Percentiles rank a stretch among this genome's conserved stretches.
phyloP scores from a whole-genome alignment of 2,113 vertebrate genomes.

The Ceyx cyanopectus region DNA sequence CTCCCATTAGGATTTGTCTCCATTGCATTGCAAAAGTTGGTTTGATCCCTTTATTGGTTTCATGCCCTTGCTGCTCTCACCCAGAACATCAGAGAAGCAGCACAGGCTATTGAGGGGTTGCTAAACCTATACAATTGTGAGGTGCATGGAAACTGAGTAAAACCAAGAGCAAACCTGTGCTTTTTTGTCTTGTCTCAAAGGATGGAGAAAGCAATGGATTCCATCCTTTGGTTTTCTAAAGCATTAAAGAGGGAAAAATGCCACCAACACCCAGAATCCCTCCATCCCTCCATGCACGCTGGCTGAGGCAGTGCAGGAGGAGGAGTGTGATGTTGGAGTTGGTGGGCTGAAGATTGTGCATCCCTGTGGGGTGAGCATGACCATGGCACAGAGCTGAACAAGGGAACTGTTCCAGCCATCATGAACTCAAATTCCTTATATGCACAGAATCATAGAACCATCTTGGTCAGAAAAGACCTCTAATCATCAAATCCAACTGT shows the following conservation, averaged over 20 bases:
- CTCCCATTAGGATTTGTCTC: neutral
- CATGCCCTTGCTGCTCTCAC: neutral
- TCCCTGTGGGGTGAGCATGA: neutral
- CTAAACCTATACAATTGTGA: neutral
- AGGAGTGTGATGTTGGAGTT: no score
- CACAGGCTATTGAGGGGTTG: neutral
- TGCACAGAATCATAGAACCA: neutral
- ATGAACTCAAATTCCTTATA: neutral
- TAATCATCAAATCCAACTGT: neutral
- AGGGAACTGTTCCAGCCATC: neutral
- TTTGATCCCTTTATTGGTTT: neutral
- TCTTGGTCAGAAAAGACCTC: neutral
- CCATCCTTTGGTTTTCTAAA: neutral
- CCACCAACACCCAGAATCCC: neutral
- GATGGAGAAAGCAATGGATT: neutral
- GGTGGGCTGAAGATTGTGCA: neutral
- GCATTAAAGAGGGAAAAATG: neutral
- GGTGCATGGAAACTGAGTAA: neutral
- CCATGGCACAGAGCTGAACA: fast-evolving
- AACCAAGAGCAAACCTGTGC: neutral
- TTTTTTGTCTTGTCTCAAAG: neutral
- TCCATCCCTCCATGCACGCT: fast-evolving
- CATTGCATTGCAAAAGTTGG: neutral
- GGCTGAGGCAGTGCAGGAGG: neutral
- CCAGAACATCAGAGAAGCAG: neutral